Evolutionary conservation across 2,888 invertebrate genomes (phyloP), one percentile per base, ranked within the genome.

Genomic region (Acrobasis suavella): DNA sequence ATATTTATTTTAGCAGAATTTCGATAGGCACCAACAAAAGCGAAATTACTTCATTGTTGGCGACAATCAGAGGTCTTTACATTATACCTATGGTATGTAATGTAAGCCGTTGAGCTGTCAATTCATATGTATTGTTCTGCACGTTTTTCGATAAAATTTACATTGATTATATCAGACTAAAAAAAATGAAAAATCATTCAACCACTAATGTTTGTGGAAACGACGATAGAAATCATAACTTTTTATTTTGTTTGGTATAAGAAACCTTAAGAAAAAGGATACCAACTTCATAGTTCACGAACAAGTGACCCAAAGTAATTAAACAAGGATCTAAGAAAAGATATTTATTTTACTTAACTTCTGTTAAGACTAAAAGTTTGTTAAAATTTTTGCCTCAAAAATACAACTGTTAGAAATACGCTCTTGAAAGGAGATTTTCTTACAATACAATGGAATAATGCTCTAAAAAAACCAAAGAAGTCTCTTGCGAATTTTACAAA

Each of bases 231-330:
- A 37, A 49, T 38, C 22, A 9, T 7, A n/a, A 32, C 39, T 59
- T 59, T 50, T 15, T 46, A 22, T 50, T 55, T 62, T 62, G 37
- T 17, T 49, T 12, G 17, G 55, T 38, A 62, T 50, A 54, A 39
- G 46, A 52, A 51, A 60, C 42, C n/a, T n/a, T 22, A 38, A 50
- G 32, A 49, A 49, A 32, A 52, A 52, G 37, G 15, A 16, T 49
- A 46, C 46, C n/a, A 49, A 32, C 50, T 32, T 46, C 22, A 55
- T 56, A 62, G 37, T 62, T 62, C 49, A 9, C 62, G 37, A 38
- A 42, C 50, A 17, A 37, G 22, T 32, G 61, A 37, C 62, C 54
- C 37, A 49, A 62, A 62, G 62, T 62, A 62, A 62, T 62, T 62
- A 62, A 62, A 55, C 16, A 55, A 12, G 38, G 37, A 55, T 55